A percentile compares a stretch with the other conserved stretches of the same genome.
Conservation (phyloP, 2,113 vertebrate genomes). For the Gambusia holbrooki region DNA sequence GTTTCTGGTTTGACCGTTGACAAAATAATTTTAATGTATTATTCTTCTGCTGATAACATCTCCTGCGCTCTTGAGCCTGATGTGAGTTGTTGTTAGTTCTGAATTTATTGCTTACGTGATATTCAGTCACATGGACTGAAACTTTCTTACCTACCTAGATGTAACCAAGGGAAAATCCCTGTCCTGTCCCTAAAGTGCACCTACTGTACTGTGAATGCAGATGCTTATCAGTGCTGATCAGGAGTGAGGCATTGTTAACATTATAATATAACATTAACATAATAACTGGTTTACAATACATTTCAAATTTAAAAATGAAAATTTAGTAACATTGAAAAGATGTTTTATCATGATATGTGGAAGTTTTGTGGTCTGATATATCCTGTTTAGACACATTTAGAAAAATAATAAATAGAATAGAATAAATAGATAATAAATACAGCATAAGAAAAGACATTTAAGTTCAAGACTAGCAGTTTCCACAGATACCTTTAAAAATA, state of each 20-base stretch:
- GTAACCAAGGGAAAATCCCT: slow-evolving; percentile 34
- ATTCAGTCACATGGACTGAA: background rate
- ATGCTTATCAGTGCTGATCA: background rate
- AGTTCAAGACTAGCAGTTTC: background rate
- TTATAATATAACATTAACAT: background rate
- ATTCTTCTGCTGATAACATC: no score
- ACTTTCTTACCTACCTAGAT: background rate
- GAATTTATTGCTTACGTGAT: background rate
- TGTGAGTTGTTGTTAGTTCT: no score
- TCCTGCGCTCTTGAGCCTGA: no score
- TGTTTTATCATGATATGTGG: background rate
- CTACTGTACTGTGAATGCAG: background rate
- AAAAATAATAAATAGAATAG: background rate
- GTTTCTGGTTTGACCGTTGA: no score
- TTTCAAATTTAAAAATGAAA: background rate
- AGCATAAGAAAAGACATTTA: background rate
- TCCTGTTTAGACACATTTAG: no score
- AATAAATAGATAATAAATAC: background rate
- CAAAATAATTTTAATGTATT: no score
- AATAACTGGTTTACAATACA: background rate
- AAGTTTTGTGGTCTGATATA: no score
- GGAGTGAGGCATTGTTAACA: background rate
- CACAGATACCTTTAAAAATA: background rate
- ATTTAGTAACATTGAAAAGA: background rate
- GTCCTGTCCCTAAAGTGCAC: slow-evolving; percentile 25